Percentiles rank a stretch among this genome's conserved stretches.
Conservation (phyloP, 1,140 invertebrate species). For the Pentalonia nigronervosa region DNA sequence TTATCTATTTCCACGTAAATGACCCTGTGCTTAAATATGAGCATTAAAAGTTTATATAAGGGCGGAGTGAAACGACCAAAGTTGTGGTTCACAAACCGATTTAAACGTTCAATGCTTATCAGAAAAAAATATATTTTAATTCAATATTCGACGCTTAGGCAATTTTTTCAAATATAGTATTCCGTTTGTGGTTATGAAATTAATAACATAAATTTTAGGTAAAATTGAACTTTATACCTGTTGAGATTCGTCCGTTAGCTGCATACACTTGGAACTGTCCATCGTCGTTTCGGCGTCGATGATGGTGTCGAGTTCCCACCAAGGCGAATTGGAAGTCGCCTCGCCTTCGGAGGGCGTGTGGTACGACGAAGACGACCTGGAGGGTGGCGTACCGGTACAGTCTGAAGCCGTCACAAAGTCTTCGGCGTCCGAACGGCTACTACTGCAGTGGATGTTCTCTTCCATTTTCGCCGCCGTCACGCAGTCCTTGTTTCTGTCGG, state of each 20-base stretch:
- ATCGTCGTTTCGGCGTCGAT: constrained; percentile 58
- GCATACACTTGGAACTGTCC: constrained; percentile 16
- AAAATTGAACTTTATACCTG: constrained; percentile 4
- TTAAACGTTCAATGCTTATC: no score
- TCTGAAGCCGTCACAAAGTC: constrained; percentile 77
- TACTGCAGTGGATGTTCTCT: constrained; percentile 15
- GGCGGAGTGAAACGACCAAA: no score
- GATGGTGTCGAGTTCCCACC: constrained; percentile 65
- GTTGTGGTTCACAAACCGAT: no score
- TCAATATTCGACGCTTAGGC: not conserved
- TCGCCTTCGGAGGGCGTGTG: constrained; percentile 74
- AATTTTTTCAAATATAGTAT: not conserved
- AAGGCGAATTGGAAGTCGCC: constrained; percentile 65
- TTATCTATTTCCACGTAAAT: not conserved
- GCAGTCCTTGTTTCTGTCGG: not conserved
- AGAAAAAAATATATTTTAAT: no score
- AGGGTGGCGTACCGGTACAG: constrained; percentile 71
- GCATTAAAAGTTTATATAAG: not conserved
- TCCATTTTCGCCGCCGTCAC: not conserved
- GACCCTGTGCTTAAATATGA: not conserved
- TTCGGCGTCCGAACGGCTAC: constrained; percentile 64
- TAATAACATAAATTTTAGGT: not conserved
- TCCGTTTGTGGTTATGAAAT: not conserved
- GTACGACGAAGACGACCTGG: constrained; percentile 71
- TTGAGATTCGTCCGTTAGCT: constrained; percentile 38